Percentiles rank a stretch among this genome's conserved stretches.
Conservation (phyloP, 2,113 vertebrate genomes). For the Dipodomys spectabilis region DNA sequence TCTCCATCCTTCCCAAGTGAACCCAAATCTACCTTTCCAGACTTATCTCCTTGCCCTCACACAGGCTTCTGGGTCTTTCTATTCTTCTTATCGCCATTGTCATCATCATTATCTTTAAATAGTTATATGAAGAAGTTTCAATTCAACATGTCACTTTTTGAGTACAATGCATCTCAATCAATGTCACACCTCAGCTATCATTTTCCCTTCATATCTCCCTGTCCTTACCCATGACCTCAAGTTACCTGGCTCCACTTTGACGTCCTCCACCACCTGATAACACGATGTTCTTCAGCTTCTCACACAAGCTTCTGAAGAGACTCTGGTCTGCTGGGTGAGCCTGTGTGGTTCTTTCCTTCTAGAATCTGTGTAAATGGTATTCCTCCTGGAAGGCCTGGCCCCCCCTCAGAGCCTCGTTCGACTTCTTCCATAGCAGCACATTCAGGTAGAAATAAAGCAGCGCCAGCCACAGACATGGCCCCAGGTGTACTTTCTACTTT, state of each 20-base stretch:
- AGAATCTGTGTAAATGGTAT: background rate
- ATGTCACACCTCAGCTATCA: no score
- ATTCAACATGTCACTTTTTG: no score
- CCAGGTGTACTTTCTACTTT: background rate
- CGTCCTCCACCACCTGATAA: no score
- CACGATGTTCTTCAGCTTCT: no score
- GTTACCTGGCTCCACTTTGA: no score
- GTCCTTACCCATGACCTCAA: no score
- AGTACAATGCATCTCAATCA: no score
- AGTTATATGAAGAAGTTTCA: no score
- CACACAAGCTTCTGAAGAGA: background rate
- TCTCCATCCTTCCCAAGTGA: background rate
- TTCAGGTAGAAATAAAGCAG: background rate
- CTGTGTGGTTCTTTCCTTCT: background rate
- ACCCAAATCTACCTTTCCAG: background rate
- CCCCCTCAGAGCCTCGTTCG: background rate
- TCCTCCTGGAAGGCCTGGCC: background rate
- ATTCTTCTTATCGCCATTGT: no score
- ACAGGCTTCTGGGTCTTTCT: no score
- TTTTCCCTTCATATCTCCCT: no score
- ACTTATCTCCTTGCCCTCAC: background rate
- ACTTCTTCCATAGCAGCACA: background rate
- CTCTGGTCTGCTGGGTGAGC: background rate
- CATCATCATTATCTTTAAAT: no score
- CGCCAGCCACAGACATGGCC: fast-evolving